Evolutionary conservation across 2,888 invertebrate genomes (phyloP).

Genomic region (Lycocerus yunnanus): DNA sequence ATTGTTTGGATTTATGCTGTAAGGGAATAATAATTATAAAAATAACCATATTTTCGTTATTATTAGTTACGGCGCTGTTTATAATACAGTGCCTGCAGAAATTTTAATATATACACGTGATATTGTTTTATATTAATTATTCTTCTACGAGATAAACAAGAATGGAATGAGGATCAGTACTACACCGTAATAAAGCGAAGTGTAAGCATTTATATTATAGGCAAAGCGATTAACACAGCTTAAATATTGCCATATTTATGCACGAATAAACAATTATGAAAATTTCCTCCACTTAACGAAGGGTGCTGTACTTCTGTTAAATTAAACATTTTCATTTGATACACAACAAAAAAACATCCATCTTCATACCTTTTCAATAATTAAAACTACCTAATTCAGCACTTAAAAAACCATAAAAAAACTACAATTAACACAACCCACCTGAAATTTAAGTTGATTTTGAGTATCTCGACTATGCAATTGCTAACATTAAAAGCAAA

Average conservation of each 20-base stretch:
- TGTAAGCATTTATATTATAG: conserved; percentile 40
- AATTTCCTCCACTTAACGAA: conserved; percentile 11
- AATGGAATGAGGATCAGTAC: conserved; percentile 11
- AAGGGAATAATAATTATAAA: conserved; percentile 34
- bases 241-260: conserved; percentile 48
- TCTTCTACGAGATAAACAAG: conserved; percentile 7
- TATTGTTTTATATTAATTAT: neutral
- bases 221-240: conserved; percentile 46
- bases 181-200: conserved; percentile 29
- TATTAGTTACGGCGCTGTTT: conserved; percentile 32
- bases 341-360: neutral
- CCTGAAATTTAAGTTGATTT: neutral
- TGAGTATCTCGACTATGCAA: neutral
- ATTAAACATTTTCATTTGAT: conserved; percentile 6
- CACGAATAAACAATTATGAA: conserved; percentile 49
- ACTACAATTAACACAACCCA: conserved; percentile 2
- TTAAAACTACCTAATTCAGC: neutral
- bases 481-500: conserved; percentile 3
- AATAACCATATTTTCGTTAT: conserved; percentile 19
- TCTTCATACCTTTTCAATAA: neutral
- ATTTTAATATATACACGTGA: conserved; percentile 8
- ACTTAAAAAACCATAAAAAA: neutral
- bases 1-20: conserved; percentile 24
- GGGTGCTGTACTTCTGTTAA: neutral
- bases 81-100: conserved; percentile 17